Evolutionary conservation across 2,888 invertebrate genomes (phyloP).

Genomic region (Lingula anatina): DNA sequence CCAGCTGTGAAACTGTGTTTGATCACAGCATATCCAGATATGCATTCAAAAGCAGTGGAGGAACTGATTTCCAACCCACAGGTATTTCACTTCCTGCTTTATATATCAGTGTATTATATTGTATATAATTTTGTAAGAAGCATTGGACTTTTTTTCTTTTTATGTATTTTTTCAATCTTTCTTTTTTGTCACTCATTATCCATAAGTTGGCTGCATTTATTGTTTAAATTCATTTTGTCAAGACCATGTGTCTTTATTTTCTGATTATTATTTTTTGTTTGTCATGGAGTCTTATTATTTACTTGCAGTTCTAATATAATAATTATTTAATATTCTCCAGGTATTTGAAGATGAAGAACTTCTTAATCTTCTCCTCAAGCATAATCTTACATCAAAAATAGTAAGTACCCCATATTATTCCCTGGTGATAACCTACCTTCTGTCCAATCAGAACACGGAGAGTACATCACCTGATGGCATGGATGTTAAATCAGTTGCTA

Average conservation of each 20-base stretch:
- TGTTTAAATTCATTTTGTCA: background rate
- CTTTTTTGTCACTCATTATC: too few species aligned
- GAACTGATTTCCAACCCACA: too few species aligned
- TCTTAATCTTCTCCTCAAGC: conserved; percentile 24
- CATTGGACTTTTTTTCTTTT: too few species aligned
- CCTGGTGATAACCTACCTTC: conserved; percentile 24
- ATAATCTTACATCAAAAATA: conserved; percentile 24
- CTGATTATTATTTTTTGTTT: background rate
- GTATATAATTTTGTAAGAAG: too few species aligned
- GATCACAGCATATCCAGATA: conserved; percentile 17
- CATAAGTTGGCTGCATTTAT: too few species aligned
- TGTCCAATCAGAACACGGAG: conserved; percentile 5
- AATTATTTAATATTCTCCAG: too few species aligned
- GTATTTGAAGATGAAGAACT: conserved; percentile 25
- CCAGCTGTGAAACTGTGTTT: conserved; percentile 32
- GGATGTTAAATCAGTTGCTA: conserved; percentile 18
- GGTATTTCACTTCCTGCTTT: too few species aligned
- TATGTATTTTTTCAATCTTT: too few species aligned
- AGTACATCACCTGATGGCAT: conserved; percentile 10
- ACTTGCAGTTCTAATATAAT: too few species aligned
- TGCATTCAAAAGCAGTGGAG: conserved; percentile 8
- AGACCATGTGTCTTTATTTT: background rate
- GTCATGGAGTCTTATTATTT: background rate
- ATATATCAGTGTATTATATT: too few species aligned
- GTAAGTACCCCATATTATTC: too few species aligned